A percentile compares a stretch with the other conserved stretches of the same genome.
phyloP scores from a whole-genome alignment of 2,113 vertebrate genomes.

The Gorsachius goisagi region DNA sequence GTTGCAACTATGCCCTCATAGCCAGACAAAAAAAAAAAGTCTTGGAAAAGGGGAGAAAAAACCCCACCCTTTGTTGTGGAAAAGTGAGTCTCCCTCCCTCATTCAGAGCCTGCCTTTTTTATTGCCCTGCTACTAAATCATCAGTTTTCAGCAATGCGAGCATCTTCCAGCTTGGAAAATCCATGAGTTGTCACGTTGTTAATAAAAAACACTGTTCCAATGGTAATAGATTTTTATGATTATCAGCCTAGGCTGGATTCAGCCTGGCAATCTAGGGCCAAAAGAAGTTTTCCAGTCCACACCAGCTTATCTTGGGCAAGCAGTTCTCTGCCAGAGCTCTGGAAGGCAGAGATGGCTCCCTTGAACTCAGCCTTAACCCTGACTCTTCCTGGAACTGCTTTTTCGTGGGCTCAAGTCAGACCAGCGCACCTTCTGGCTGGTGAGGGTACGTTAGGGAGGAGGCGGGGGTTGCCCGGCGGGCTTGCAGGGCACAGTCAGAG shows the following conservation, averaged over 20 bases:
- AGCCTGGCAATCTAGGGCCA: neutral
- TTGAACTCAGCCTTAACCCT: neutral
- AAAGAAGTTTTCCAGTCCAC: neutral
- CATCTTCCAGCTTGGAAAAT: neutral
- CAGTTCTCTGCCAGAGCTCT: neutral
- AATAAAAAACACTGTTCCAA: neutral
- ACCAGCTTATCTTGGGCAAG: neutral
- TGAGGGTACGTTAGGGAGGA: accelerated
- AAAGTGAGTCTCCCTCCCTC: neutral
- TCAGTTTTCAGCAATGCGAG: neutral
- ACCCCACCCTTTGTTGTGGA: neutral
- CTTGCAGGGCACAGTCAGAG: accelerated
- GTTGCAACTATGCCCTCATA: neutral
- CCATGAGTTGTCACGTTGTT: accelerated
- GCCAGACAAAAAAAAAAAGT: neutral
- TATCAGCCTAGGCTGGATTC: neutral
- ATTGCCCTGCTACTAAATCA: neutral
- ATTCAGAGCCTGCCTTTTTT: neutral
- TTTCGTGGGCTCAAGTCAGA: neutral
- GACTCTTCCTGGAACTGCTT: neutral
- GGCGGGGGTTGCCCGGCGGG: neutral
- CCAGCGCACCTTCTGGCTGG: neutral
- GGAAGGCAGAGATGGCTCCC: neutral
- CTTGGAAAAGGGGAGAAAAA: neutral
- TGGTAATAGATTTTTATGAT: accelerated